phyloP scores from a whole-genome alignment of 2,888 invertebrate genomes.

The Caenorhabditis sp. region DNA sequence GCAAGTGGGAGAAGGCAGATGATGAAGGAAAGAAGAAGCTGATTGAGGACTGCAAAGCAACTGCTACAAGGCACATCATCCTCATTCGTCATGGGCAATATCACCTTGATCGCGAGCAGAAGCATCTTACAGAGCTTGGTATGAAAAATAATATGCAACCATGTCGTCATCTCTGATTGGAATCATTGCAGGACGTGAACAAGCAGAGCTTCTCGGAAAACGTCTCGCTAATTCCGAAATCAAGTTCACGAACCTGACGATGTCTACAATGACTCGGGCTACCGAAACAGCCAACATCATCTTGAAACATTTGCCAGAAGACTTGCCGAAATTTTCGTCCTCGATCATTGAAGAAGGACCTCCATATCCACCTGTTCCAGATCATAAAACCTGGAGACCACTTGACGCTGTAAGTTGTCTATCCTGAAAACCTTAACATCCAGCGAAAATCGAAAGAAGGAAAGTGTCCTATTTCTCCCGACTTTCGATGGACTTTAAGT shows the following conservation, averaged over 20 bases:
- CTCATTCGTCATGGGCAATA: slow-evolving; percentile 97
- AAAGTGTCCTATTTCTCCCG: no score
- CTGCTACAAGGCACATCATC: slow-evolving; percentile 90
- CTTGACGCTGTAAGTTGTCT: slow-evolving; percentile 87
- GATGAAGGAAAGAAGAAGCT: slow-evolving; percentile 76
- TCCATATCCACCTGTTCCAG: slow-evolving; percentile 95
- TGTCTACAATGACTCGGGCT: slow-evolving; percentile 95
- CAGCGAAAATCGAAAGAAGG: no score
- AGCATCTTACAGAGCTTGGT: slow-evolving; percentile 91
- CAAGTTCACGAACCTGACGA: slow-evolving; percentile 90
- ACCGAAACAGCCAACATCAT: slow-evolving; percentile 93
- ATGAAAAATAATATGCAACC: background rate
- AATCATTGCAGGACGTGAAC: slow-evolving; percentile 87
- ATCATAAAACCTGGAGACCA: slow-evolving; percentile 92
- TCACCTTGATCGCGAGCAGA: slow-evolving; percentile 86
- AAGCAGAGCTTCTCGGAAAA: slow-evolving; percentile 92
- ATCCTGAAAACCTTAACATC: background rate
- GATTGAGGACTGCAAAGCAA: slow-evolving; percentile 73
- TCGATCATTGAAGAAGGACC: slow-evolving; percentile 92
- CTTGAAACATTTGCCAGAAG: slow-evolving; percentile 84
- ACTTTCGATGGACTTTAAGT: no score
- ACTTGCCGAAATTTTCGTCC: slow-evolving; percentile 67
- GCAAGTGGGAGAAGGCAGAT: slow-evolving; percentile 71
- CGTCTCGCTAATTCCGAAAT: slow-evolving; percentile 89
- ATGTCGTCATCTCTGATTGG: background rate